Evolutionary conservation across 1,140 invertebrate species (phyloP).

Genomic region (Triops longicaudatus): DNA sequence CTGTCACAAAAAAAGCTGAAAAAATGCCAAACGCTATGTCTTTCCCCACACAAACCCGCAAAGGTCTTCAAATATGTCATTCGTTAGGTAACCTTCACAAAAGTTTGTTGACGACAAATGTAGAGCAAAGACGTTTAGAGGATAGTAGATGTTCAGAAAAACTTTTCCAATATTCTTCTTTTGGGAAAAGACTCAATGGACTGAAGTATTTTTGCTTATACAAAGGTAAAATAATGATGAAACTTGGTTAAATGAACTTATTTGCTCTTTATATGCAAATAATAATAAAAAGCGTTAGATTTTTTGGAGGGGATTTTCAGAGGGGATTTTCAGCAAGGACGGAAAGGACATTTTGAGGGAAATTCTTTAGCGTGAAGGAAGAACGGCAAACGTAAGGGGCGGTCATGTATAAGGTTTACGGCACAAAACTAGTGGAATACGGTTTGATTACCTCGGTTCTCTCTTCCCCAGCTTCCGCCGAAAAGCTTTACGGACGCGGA

Average conservation of each 20-base stretch:
- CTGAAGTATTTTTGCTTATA: background rate
- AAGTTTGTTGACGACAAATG: background rate
- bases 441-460: constrained; percentile 9
- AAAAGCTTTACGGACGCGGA: constrained; percentile 77
- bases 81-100: background rate
- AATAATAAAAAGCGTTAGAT: background rate
- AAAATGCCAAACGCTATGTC: background rate
- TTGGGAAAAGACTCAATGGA: background rate
- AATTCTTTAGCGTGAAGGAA: constrained; percentile 1
- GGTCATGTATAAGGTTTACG: background rate
- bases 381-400: background rate
- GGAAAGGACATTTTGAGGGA: background rate
- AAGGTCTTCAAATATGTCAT: background rate
- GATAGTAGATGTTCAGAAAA: background rate
- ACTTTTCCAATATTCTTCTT: background rate
- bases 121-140: background rate
- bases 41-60: background rate
- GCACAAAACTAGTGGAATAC: background rate
- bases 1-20: background rate
- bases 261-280: background rate
- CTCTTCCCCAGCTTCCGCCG: constrained; percentile 56
- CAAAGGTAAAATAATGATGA: background rate
- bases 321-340: background rate
- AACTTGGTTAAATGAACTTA: too few relatives aligned
- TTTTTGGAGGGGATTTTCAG: background rate